Percentiles rank a stretch among this genome's conserved stretches.
Evolutionary conservation across 2,888 invertebrate genomes (phyloP).

Genomic region (Orthonychiurus folsomi): DNA sequence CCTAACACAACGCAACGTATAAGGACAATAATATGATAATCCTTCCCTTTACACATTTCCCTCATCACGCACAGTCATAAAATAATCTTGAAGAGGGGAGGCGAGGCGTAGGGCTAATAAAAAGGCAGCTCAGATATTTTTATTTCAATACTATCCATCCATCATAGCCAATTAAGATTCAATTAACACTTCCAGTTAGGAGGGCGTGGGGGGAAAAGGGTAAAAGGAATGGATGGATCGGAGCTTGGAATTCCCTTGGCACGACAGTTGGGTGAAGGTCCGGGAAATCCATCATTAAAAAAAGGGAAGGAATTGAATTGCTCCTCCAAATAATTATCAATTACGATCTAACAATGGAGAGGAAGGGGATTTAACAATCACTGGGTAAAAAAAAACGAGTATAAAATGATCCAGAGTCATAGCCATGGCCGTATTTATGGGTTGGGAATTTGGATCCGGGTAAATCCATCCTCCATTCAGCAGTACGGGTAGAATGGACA

Average conservation of each 20-base stretch:
- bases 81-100: no score
- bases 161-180: conserved; percentile 31
- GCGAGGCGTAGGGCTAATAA: no score
- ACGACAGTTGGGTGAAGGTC: no score
- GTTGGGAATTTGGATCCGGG: background rate
- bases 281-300: conserved; percentile 4
- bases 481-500: conserved; percentile 25
- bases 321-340: background rate
- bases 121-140: no score
- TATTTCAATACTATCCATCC: conserved; percentile 17
- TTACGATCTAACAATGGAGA: background rate
- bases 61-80: no score
- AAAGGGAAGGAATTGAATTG: background rate
- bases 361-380: background rate
- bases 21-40: background rate
- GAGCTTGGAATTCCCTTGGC: no score
- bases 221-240: background rate
- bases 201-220: background rate
- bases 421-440: background rate
- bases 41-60: background rate
- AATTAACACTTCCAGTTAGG: conserved; percentile 32
- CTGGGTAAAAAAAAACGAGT: background rate
- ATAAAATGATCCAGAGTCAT: background rate
- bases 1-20: no score
- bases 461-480: conserved; percentile 7